Evolutionary conservation across 1,140 invertebrate genomes (phyloP), one percentile per base, ranked within the genome.

Genomic region (Bombus sibiricus): DNA sequence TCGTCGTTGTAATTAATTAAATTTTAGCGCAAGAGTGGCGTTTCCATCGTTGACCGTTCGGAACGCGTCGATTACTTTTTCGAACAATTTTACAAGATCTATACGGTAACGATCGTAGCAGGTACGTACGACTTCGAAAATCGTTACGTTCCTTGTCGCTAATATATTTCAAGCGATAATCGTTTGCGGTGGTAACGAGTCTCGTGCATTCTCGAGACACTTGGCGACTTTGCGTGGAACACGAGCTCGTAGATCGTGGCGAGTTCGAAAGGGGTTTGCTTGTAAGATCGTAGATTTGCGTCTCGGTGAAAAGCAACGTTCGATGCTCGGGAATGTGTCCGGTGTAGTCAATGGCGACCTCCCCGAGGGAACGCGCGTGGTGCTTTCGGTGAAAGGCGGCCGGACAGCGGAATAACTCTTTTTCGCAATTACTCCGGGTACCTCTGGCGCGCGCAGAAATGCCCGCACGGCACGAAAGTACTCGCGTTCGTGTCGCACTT

Each of bases 321-420:
- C 83, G 83, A 66, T 39, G 69, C 47, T 76, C 74, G 86, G 28
- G 59, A 89, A 82, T 88, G 78, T 81, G 78, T 72, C 68, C 39
- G 37, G 13, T 22, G 34, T 78, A 41, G 74, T 72, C 68, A n/a
- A 80, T 53, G 76, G 41, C 73, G 57, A 34, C 57, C 57, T 78
- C 37, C 39, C 37, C 43, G 62, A n/a, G 41, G 39, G 22, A 53
- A 53, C 22, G 32, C 78, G 64, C 28, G 41, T 12, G 69, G 32
- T 37, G 83, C 83, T 89, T 89, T 89, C 66, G 87, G 75, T 86
- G 78, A 89, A 89, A 89, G 83, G 78, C 75, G 78, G 47, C 64
- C 75, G 87, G 64, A 72, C 87, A 85, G 79, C 69, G 79, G 88
- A 89, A 89, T 89, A 89, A 86, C 83, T 89, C 88, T 89, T 89